Evolutionary conservation across 2,888 invertebrate species (phyloP), one percentile per base, ranked within the genome.

Genomic region (Tetropium fuscum): DNA sequence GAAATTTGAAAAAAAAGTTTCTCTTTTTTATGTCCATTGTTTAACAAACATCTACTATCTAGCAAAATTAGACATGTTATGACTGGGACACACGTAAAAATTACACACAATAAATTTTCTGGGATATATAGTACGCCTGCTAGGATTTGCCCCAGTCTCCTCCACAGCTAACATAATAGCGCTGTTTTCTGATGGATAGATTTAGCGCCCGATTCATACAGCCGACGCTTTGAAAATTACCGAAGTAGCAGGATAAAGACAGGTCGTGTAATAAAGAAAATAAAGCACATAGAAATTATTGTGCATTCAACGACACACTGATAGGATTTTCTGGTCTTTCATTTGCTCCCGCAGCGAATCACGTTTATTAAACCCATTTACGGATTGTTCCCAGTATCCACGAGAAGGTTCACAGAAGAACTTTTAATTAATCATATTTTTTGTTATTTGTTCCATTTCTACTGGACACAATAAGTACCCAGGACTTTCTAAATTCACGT

Each of bases 171-270:
- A 73, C 74, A 77, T 75, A 77, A 76, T 75, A 60, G 73, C 71
- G 70, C 73, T 74, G 76, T 74, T 74, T 73, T 74, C 74, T 73
- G 74, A 72, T 68, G 72, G 74, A 74, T 73, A 72, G 73, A 74
- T 75, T 75, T 71, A 73, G 73, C 71, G 70, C 70, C 69, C 72
- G 72, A 74, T 72, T 76, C 72, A 72, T 74, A 72, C 67, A 64
- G 68, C 65, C 64, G 66, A 63, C 67, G 75, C 73, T 73, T 74
- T 74, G 71, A 72, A 76, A 76, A 77, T 77, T 75, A 75, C 72
- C 77, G 68, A 74, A 76, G 74, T 75, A 71, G 73, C 72, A 61
- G 66, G 69, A 72, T 72, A 71, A 71, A 73, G 72, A 72, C 67
- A 66, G 63, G 64, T 68, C 64, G 60, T 56, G 65, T 64, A 66